Evolutionary conservation across 1,140 invertebrate genomes (phyloP), one percentile per base, ranked within the genome.

Genomic region (Gyrodactylus bullatarudis): DNA sequence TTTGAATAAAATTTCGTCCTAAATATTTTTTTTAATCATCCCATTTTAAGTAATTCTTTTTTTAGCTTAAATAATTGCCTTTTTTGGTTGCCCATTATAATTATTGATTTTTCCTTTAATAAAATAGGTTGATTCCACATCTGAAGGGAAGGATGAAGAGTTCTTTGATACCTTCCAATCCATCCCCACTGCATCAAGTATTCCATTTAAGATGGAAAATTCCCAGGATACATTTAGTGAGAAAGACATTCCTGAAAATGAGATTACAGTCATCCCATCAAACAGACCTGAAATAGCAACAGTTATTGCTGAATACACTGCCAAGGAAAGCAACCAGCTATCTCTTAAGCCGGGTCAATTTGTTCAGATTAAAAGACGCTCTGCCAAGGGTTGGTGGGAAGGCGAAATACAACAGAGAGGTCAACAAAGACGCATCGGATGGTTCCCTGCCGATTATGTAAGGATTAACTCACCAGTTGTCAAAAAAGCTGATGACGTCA

Each of bases 361-460:
- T 69, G 87, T 99, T 70, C 88, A 91, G 83, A 73, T 99, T 20
- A 84, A 91, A 20, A 95, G 95, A 81, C 98, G 96, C 79, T 89
- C 89, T 8, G 86, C 89, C 73, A 89, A 88, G 75, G 92, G 92
- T 23, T 97, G 93, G 93, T 98, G 94, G 94, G 93, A 98, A 84
- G 94, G 94, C 69, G 94, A 98, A 82, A 81, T 97, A 24, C 91
- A 95, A 85, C 85, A 89, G 20, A 89, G 92, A 80, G 92, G 92
- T n/a, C 87, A 90, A 76, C 91, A 91, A 78, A 84, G 89, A 72
- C 89, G 93, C 82, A 86, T 93, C 73, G 92, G 92, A 1, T 97
- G 92, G 91, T 96, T 96, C 80, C 92, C 92, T 8, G 91, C 91
- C 23, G 89, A 89, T 70, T 96, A 95, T 79, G 91, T 97, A 0